phyloP scores from a whole-genome alignment of 2,797 vertebrate genomes.

The Crypturellus tataupa region DNA sequence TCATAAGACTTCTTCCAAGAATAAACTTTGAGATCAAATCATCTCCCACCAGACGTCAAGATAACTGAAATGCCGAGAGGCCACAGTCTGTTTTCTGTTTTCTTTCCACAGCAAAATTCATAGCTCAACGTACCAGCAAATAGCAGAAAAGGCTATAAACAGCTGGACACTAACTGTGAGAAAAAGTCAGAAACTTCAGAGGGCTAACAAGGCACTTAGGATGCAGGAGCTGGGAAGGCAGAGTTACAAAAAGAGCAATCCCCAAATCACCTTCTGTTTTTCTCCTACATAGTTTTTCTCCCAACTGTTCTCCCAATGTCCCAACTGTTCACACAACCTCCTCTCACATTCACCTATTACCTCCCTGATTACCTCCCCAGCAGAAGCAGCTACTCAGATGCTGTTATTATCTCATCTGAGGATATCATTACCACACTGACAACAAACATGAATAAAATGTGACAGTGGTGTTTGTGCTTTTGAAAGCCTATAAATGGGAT shows the following conservation, averaged over 20 bases:
- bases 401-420: not conserved
- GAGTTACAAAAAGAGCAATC: conserved; percentile 2
- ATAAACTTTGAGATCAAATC: conserved; percentile 3
- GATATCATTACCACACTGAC: not conserved
- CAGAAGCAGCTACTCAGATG: conserved; percentile 12
- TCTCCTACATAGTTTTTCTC: not conserved
- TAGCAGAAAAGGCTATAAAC: not conserved
- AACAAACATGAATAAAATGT: not conserved
- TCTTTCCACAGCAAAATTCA: not conserved
- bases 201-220: not conserved
- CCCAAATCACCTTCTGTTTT: not conserved
- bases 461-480: conserved; percentile 28
- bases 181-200: not conserved
- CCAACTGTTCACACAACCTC: not conserved
- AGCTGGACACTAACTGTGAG: not conserved
- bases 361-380: not conserved
- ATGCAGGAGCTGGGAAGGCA: not conserved
- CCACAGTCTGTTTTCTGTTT: not conserved
- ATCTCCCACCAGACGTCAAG: conserved; percentile 7
- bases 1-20: not conserved
- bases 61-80: not conserved
- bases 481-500: conserved; percentile 39
- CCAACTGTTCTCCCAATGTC: not conserved
- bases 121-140: not conserved
- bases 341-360: not conserved